Conservation (phyloP, 2,113 vertebrate species). For the Furnarius figulus region DNA sequence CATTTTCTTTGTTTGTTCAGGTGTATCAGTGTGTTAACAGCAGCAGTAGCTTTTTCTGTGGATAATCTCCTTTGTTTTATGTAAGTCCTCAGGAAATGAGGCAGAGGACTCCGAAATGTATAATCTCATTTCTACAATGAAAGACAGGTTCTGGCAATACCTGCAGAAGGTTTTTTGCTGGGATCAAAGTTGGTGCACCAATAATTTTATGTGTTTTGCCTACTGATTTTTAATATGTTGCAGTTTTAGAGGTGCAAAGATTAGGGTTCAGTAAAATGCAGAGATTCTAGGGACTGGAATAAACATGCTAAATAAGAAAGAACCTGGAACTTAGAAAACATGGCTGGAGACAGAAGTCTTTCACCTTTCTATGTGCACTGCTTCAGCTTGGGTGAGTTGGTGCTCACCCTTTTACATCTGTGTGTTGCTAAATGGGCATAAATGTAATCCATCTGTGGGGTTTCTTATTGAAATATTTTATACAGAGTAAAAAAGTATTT, state of each 20-base stretch:
- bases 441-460: not conserved
- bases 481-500: not conserved
- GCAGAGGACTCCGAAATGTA: not conserved
- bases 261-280: not conserved
- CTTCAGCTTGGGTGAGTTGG: not conserved
- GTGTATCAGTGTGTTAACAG: not conserved
- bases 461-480: not conserved
- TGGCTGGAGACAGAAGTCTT: not conserved
- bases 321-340: not conserved
- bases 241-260: not conserved
- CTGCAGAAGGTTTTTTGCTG: not conserved
- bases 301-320: not conserved
- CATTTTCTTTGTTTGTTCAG: not conserved
- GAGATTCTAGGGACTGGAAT: not conserved
- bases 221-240: not conserved
- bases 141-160: not conserved
- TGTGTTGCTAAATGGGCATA: not conserved
- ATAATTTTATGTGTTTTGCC: not conserved
- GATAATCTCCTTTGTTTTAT: not conserved
- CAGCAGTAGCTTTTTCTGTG: not conserved
- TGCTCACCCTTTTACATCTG: not conserved
- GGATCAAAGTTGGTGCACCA: not conserved
- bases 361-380: no score
- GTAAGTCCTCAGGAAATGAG: not conserved
- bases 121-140: not conserved